Percentiles rank a stretch among this genome's conserved stretches.
These are phyloP conservation scores for Lordiphosa mommai DNA, from an alignment of 1,140 invertebrate species.

Conservation along the genomic window DNA sequence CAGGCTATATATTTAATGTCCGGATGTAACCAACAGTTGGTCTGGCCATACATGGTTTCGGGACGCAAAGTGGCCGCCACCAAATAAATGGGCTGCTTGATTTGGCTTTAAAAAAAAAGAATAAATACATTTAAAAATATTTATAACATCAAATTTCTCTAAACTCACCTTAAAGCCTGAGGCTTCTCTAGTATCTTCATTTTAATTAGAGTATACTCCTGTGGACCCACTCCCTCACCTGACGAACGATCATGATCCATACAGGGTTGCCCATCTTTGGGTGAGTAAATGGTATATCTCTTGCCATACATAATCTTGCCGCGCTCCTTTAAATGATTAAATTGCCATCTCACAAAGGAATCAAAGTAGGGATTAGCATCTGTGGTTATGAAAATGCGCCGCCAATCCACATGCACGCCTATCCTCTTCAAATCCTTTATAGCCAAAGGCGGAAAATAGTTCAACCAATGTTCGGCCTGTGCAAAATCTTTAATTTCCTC, in stretches of 20 bases:
- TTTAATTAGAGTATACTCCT: constrained; percentile 99
- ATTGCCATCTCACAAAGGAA: constrained; percentile 99
- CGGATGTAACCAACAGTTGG: constrained; percentile 98
- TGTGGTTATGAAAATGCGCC: constrained; percentile 98
- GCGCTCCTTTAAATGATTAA: constrained; percentile 90
- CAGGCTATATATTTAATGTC: constrained; percentile 96
- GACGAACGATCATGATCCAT: constrained; percentile 99
- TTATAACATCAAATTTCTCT: neutral
- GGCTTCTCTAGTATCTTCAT: constrained; percentile 91
- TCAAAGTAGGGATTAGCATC: constrained; percentile 99
- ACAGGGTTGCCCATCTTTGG: constrained; percentile 98
- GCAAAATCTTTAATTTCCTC: constrained; percentile 97
- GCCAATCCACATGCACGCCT: constrained; percentile 97
- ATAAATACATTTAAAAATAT: neutral
- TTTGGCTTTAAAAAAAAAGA: constrained; percentile 13
- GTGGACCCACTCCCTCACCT: constrained; percentile 98
- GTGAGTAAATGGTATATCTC: constrained; percentile 98
- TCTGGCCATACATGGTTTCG: constrained; percentile 99
- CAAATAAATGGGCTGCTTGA: constrained; percentile 80
- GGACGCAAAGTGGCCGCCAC: constrained; percentile 98
- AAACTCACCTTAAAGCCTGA: constrained; percentile 84
- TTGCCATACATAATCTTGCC: constrained; percentile 98
- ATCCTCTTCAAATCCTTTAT: constrained; percentile 92
- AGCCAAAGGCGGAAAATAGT: constrained; percentile 96
- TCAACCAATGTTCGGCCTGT: constrained; percentile 94